Conservation (phyloP, 2,888 invertebrate genomes). For the Nemapogon koenigi region DNA sequence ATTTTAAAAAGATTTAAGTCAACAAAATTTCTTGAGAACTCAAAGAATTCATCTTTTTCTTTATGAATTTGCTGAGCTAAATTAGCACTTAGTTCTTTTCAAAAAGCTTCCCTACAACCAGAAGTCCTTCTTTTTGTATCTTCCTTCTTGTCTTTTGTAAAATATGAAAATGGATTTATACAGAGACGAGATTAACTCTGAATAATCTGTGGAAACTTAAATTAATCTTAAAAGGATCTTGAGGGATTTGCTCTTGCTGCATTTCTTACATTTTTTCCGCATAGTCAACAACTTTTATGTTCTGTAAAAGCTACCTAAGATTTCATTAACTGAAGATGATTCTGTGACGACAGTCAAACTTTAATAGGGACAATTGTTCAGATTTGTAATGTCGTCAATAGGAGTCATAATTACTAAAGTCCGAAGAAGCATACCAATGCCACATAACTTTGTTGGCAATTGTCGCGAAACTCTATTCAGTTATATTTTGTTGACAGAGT, state of each 20-base stretch:
- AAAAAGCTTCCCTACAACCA: constrained; percentile 21
- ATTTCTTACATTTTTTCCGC: no score
- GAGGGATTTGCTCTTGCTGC: constrained; percentile 4
- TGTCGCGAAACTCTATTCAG: no score
- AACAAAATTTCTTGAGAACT: constrained; percentile 7
- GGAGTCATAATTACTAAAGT: no score
- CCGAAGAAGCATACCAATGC: no score
- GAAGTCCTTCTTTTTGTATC: constrained; percentile 25
- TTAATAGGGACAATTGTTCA: no score
- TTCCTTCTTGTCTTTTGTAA: constrained; percentile 19
- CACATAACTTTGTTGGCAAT: no score
- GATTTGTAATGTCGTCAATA: no score
- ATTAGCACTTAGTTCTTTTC: constrained; percentile 30
- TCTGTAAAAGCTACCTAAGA: no score
- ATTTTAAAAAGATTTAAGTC: constrained; percentile 6
- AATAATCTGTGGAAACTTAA: constrained; percentile 17
- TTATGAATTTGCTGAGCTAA: constrained; percentile 29
- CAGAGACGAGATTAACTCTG: constrained; percentile 20
- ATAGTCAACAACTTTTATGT: no score
- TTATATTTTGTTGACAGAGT: no score
- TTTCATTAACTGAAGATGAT: no score
- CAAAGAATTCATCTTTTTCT: constrained; percentile 23
- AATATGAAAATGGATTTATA: constrained; percentile 20
- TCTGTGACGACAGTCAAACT: no score
- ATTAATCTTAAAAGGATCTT: constrained; percentile 5